phyloP scores from a whole-genome alignment of 2,113 vertebrate genomes.

The Leiothrix lutea region DNA sequence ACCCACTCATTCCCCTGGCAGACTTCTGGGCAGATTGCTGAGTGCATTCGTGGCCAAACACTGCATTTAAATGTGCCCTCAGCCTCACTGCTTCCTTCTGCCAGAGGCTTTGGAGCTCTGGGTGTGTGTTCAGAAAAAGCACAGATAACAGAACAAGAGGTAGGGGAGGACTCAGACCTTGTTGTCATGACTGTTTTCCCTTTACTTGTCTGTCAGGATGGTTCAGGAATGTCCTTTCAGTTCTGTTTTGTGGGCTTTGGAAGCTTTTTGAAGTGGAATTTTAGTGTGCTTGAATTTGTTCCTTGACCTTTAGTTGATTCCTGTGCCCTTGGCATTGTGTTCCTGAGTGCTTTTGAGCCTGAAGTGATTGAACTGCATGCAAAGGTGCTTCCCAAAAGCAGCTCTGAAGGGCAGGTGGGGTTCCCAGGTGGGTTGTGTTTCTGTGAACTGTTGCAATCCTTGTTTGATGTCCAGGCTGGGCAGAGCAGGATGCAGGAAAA shows the following conservation, averaged over 20 bases:
- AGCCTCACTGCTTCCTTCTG: conserved; percentile 71
- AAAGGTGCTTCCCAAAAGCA: neutral
- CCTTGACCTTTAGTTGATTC: neutral
- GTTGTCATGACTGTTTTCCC: neutral
- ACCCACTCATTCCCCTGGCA: neutral
- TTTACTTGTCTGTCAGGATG: neutral
- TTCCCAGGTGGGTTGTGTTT: neutral
- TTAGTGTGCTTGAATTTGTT: neutral
- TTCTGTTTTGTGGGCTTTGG: neutral
- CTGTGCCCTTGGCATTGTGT: neutral
- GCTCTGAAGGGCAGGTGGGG: neutral
- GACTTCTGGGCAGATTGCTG: neutral
- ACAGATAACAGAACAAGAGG: conserved; percentile 75
- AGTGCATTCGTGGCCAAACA: neutral
- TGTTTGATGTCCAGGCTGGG: neutral
- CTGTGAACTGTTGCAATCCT: neutral
- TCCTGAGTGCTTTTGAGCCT: neutral
- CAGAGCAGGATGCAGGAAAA: neutral
- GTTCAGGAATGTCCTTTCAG: neutral
- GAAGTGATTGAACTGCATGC: neutral
- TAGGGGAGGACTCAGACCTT: neutral
- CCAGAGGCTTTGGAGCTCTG: conserved; percentile 76
- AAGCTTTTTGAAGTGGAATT: neutral
- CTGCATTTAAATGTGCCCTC: neutral
- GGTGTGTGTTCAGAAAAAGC: conserved; percentile 73